Conservation (phyloP, 2,797 vertebrate genomes). For the Leuciscus waleckii region DNA sequence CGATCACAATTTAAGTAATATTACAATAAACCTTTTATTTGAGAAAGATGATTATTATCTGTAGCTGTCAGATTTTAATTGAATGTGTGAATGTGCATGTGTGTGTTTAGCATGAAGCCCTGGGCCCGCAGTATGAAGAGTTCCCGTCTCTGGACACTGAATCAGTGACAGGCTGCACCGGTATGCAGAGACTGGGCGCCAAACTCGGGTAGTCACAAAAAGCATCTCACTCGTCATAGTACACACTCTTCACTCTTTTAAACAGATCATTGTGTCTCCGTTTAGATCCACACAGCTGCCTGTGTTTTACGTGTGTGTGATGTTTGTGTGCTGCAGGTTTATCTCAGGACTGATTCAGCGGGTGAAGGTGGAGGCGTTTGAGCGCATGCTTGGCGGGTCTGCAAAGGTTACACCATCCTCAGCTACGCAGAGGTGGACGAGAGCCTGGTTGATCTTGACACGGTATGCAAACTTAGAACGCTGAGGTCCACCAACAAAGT, state of each 20-base stretch:
- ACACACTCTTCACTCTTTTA: background rate
- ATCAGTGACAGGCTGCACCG: constrained; percentile 85
- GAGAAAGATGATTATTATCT: background rate
- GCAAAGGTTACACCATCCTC: constrained; percentile 95
- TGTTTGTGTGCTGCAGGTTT: constrained; percentile 79
- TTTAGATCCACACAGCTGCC: background rate
- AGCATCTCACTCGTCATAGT: background rate
- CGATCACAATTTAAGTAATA: background rate
- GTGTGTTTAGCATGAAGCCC: constrained; percentile 82
- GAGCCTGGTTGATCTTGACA: constrained; percentile 87
- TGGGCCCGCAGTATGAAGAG: constrained; percentile 89
- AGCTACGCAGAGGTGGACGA: constrained; percentile 91
- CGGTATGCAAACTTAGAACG: constrained; percentile 77
- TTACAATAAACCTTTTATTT: background rate
- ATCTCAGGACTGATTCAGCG: constrained; percentile 92
- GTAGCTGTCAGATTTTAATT: constrained; percentile 38
- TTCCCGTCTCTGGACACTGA: constrained; percentile 90
- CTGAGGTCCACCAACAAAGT: background rate
- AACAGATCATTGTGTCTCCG: background rate
- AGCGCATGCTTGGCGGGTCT: constrained; percentile 96
- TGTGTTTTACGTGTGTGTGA: constrained; percentile 31
- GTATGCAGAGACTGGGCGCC: constrained; percentile 93
- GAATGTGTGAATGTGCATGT: constrained; percentile 50
- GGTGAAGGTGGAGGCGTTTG: constrained; percentile 93
- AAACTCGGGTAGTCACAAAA: constrained; percentile 88